Base-by-base conservation (phyloP, 2,888 invertebrate genomes). In the Cheilosia vernalis region DNA sequence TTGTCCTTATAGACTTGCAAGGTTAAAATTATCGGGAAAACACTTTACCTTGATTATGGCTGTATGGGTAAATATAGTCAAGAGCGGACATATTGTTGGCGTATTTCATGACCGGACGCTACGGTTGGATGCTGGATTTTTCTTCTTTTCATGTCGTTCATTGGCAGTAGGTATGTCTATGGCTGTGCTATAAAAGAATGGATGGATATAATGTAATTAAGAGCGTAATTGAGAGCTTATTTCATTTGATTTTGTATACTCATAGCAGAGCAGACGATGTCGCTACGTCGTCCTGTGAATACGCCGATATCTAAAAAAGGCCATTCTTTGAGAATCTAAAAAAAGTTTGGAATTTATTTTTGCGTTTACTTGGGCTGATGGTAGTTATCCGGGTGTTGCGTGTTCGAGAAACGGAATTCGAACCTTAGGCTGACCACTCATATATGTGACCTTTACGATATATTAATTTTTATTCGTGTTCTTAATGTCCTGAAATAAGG, bases 31-130 rank as follows among this genome's bases (percentile, higher is more conserved):
- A 85, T 85, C 85, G 81, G 81, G 40, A 64, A 81, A 81, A 85
- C 85, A 85, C 79, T 85, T 85, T 85, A 81, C 85, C 85, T 85
- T 85, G 85, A 85, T 81, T 85, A 85, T 81, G 63, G 72, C 47
- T 67, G 42, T 55, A 63, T 58, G 67, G 60, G 40, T 76, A 51
- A 77, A 64, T 61, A 76, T 76, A 77, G 64, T 67, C 61, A 73
- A 73, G 78, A 55, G 77, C 78, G 49, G 67, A 72, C 78, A 66
- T 81, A 72, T 76, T 81, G 66, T 76, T 56, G 66, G 81, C 17
- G 24, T 51, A 77, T 72, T 77, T 81, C 56, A 72, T 51, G 76
- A 72, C 70, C 55, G 21, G 64, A 55, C 70, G 40, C 67, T 37
- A 47, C 72, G 78, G 55, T 56, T 56, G 51, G 24, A 30, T 24